A percentile compares a stretch with the other conserved stretches of the same genome.
Conservation (phyloP, 2,113 vertebrate species). For the Globicephala melas region DNA sequence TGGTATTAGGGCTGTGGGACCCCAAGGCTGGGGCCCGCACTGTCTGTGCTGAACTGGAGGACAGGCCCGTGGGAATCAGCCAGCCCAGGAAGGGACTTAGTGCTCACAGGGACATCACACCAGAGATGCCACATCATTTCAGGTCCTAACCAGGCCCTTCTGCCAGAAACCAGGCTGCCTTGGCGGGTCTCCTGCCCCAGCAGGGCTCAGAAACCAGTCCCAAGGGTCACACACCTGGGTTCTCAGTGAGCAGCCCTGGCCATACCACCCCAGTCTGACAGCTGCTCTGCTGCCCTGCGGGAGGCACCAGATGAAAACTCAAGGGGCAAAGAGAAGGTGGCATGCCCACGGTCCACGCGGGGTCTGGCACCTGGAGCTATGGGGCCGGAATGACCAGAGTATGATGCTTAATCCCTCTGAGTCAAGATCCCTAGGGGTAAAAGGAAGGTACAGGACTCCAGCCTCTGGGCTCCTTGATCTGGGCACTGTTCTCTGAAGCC, state of each 20-base stretch:
- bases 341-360: not conserved
- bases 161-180: not conserved
- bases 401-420: not conserved
- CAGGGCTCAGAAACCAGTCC: not conserved
- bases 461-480: not conserved
- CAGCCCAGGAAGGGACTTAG: not conserved
- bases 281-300: not conserved
- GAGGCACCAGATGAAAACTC: not conserved
- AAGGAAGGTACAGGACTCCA: not conserved
- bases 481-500: not conserved
- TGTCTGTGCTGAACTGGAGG: not conserved
- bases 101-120: not conserved
- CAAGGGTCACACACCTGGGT: not conserved
- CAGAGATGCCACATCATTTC: not conserved
- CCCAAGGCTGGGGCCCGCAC: too few species aligned
- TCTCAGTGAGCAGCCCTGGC: not conserved
- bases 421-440: not conserved
- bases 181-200: not conserved
- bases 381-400: not conserved
- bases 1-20: too few species aligned
- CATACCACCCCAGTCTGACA: rapidly evolving
- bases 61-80: not conserved
- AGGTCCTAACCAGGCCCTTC: not conserved
- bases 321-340: not conserved
- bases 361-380: not conserved